Base-by-base conservation (phyloP, 2,888 invertebrate genomes). In the Gortyna flavago region DNA sequence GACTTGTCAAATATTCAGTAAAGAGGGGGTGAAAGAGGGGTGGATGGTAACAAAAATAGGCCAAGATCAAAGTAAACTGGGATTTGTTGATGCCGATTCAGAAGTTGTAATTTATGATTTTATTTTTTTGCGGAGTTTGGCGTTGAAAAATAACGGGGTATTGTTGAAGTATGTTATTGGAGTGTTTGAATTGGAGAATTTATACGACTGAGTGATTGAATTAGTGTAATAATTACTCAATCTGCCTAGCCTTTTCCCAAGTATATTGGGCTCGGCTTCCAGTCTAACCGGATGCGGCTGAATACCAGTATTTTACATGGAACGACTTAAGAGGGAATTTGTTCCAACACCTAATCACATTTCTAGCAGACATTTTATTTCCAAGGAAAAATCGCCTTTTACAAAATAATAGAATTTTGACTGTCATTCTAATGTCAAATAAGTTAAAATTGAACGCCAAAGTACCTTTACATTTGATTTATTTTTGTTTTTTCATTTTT, bases 1-100 rank as follows among this genome's bases (percentile, higher is more conserved):
- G 87, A 87, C 84, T 87, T 86, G 86, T 90, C 87, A 89, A 89
- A 91, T 89, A 90, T 90, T 91, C 88, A 85, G 70, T 61, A 80
- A 80, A 68, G 41, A 48, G 65, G 72, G 70, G 70, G 51, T 25
- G 62, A 66, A 65, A 35, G 32, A 16, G 59, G 51, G 59, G 54
- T 18, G 21, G n/a, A 13, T 8, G 64, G 62, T 44, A 32, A 78
- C 32, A 48, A 57, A 83, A 79, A 67, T 87, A 75, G 87, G 85
- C 78, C 85, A 88, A 80, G 83, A 81, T 76, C 75, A 75, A 70
- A 80, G 67, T 61, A 68, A 75, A 75, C 66, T 70, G 71, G 38
- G 75, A 71, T 74, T 81, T 68, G 65, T 76, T 67, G 73, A 59
- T 70, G 59, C 69, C 65, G 72, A 72, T 76, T 57, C 75, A 70